Evolutionary conservation across 2,113 vertebrate genomes (phyloP).

Genomic region (Syrrhaptes paradoxus): DNA sequence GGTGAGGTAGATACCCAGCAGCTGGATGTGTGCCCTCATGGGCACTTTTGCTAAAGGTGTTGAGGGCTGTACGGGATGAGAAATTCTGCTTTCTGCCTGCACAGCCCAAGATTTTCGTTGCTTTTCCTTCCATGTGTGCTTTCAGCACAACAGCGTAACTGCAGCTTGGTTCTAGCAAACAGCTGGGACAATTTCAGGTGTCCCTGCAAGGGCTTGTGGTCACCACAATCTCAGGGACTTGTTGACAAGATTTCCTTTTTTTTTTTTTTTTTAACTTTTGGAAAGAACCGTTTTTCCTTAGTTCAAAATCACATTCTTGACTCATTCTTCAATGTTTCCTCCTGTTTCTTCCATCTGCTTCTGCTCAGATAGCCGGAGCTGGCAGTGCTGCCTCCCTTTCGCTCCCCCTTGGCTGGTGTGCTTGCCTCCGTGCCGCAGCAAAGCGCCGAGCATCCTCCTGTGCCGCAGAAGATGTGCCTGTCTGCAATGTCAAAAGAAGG

Average conservation of each 20-base stretch:
- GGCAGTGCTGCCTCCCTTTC: neutral
- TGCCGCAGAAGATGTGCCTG: neutral
- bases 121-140: neutral
- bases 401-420: accelerated
- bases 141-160: neutral
- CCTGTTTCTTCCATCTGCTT: slow-evolving; percentile 40
- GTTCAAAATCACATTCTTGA: neutral
- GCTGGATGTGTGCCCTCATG: neutral
- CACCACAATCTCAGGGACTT: accelerated
- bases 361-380: neutral
- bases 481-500: neutral
- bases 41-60: neutral
- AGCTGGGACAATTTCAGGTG: neutral
- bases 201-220: neutral
- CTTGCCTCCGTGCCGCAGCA: neutral
- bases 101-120: accelerated
- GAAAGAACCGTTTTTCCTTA: neutral
- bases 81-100: neutral
- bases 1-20: neutral
- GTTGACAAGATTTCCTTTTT: neutral
- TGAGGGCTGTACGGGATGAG: neutral
- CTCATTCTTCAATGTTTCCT: neutral
- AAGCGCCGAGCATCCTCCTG: neutral
- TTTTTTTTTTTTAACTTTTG: neutral
- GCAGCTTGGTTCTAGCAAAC: neutral